Percentiles rank a stretch among this genome's conserved stretches.
phyloP scores from a whole-genome alignment of 2,797 vertebrate genomes.

The Prunella strophiata region DNA sequence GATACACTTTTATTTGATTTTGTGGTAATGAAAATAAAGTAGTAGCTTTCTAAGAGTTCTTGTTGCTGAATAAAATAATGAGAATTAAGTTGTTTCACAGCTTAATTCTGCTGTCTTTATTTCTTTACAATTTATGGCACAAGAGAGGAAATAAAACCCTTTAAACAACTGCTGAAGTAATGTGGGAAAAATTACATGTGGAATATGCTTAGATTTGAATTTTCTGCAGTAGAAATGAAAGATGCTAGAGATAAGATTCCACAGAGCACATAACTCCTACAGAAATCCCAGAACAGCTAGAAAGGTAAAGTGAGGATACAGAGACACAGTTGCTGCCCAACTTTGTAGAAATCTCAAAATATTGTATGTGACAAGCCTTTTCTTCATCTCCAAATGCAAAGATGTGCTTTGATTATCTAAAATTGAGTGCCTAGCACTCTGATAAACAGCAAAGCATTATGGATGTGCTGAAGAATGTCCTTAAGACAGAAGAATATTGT shows the following conservation, averaged over 20 bases:
- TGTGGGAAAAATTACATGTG: background rate
- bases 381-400: background rate
- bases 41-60: background rate
- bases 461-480: background rate
- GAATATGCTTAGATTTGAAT: background rate
- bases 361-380: background rate
- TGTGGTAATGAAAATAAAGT: background rate
- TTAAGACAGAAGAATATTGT: background rate
- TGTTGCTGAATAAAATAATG: background rate
- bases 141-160: background rate
- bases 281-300: slow-evolving; percentile 21
- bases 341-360: background rate
- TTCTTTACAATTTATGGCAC: background rate
- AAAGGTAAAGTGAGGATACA: slow-evolving; percentile 15
- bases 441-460: background rate
- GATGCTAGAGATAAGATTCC: slow-evolving; percentile 5
- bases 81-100: background rate
- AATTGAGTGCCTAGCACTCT: background rate
- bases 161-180: background rate
- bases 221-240: slow-evolving; percentile 18
- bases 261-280: background rate
- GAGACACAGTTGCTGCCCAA: background rate
- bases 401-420: background rate
- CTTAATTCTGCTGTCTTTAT: background rate
- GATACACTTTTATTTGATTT: background rate